These are phyloP conservation scores for Cataglyphis cursor DNA, from an alignment of 2,888 invertebrate genomes.

Conservation along the genomic window DNA sequence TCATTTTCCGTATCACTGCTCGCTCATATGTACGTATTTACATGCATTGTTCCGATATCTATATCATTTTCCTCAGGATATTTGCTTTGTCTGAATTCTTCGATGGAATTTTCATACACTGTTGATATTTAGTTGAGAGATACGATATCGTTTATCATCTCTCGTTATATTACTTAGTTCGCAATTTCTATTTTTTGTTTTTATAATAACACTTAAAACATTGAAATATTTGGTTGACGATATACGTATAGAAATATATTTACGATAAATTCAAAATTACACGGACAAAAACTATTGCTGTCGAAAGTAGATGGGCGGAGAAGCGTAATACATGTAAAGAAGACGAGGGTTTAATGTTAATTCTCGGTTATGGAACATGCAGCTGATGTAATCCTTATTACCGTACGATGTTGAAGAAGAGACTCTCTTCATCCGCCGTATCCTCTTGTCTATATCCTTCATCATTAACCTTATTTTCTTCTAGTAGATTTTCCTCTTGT, in stretches of 20 bases:
- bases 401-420: slow-evolving; percentile 21
- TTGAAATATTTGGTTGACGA: not conserved
- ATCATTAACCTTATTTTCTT: slow-evolving; percentile 14
- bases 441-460: slow-evolving; percentile 37
- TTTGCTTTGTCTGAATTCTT: slow-evolving; percentile 8
- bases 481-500: slow-evolving; percentile 1
- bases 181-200: not conserved
- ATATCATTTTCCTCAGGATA: slow-evolving; percentile 24
- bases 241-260: not conserved
- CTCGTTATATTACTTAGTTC: not conserved
- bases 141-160: not conserved
- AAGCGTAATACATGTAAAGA: slow-evolving; percentile 21
- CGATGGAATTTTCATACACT: not conserved
- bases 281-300: not conserved
- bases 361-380: slow-evolving; percentile 41
- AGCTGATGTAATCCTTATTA: slow-evolving; percentile 47
- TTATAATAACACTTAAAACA: not conserved
- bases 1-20: slow-evolving; percentile 49
- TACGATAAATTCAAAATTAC: not conserved
- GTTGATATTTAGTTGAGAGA: not conserved
- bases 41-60: slow-evolving; percentile 6
- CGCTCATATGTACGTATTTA: slow-evolving; percentile 23
- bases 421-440: slow-evolving; percentile 43
- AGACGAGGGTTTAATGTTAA: slow-evolving; percentile 47
- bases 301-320: not conserved